Evolutionary conservation across 1,140 invertebrate genomes (phyloP).

Genomic region (Archegozetes longisetosus): DNA sequence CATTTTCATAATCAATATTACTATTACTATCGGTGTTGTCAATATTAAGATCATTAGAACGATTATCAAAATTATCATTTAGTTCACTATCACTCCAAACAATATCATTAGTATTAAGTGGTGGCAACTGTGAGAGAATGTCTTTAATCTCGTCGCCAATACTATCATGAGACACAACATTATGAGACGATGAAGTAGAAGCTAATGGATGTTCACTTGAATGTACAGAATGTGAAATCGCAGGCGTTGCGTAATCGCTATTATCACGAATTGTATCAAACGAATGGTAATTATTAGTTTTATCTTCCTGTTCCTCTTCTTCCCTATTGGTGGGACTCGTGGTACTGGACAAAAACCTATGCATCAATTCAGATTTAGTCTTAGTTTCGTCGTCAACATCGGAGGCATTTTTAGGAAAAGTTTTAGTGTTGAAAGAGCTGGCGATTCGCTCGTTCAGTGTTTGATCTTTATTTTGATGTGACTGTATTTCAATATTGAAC

Average conservation of each 20-base stretch:
- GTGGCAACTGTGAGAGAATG: conserved; percentile 1
- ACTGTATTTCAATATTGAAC: not conserved
- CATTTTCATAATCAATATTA: not conserved
- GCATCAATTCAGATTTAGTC: too few relatives aligned
- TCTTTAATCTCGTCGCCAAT: not conserved
- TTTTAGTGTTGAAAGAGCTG: not conserved
- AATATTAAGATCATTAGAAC: not conserved
- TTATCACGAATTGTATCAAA: not conserved
- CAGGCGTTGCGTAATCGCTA: not conserved
- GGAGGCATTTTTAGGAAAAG: not conserved
- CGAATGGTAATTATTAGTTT: not conserved
- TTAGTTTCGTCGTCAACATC: not conserved
- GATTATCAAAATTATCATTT: not conserved
- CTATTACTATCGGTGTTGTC: too few relatives aligned
- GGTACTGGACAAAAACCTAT: not conserved
- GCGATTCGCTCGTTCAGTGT: not conserved
- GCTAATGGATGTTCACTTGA: not conserved
- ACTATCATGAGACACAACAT: not conserved
- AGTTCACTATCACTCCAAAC: not conserved
- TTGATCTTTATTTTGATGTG: not conserved
- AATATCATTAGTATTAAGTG: conserved; percentile 4
- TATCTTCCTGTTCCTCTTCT: not conserved
- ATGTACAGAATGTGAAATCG: not conserved
- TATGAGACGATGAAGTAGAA: not conserved
- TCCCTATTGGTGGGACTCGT: not conserved